Evolutionary conservation across 1,140 invertebrate species (phyloP).

Genomic region (Thaumatotibia leucotreta): DNA sequence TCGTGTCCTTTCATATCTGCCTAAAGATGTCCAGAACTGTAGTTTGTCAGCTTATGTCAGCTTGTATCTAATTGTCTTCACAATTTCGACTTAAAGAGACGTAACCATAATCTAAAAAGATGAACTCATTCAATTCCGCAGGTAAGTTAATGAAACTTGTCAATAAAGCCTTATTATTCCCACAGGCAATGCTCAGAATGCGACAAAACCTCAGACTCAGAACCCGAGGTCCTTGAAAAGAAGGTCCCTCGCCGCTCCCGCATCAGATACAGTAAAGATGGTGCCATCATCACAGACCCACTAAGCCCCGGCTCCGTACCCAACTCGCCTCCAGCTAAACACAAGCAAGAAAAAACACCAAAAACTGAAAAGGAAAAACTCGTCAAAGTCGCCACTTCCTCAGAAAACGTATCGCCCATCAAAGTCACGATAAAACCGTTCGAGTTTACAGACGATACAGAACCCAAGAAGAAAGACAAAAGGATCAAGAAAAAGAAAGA

Average conservation of each 20-base stretch:
- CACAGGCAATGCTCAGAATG: constrained; percentile 92
- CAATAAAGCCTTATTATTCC: constrained; percentile 28
- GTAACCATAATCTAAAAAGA: too few species aligned
- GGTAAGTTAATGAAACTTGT: background rate
- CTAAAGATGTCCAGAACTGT: too few species aligned
- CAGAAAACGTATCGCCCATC: constrained; percentile 69
- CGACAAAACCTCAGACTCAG: constrained; percentile 89
- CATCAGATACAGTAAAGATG: constrained; percentile 85
- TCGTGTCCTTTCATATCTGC: too few species aligned
- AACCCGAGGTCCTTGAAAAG: constrained; percentile 84
- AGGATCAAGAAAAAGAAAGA: constrained; percentile 54
- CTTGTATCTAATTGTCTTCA: too few species aligned
- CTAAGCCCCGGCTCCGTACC: constrained; percentile 48
- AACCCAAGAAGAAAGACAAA: constrained; percentile 55
- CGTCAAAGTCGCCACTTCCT: constrained; percentile 21
- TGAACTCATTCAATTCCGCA: too few species aligned
- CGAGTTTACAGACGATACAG: constrained; percentile 62
- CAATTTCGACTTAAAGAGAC: too few species aligned
- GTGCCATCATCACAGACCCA: constrained; percentile 62
- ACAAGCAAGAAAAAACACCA: constrained; percentile 39
- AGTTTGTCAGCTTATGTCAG: too few species aligned
- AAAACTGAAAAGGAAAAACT: constrained; percentile 52
- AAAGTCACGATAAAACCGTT: constrained; percentile 80
- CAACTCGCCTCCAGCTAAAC: constrained; percentile 46
- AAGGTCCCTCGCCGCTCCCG: constrained; percentile 86